A percentile compares a stretch with the other conserved stretches of the same genome.
Conservation (phyloP, 1,140 invertebrate genomes). For the Asobara japonica region DNA sequence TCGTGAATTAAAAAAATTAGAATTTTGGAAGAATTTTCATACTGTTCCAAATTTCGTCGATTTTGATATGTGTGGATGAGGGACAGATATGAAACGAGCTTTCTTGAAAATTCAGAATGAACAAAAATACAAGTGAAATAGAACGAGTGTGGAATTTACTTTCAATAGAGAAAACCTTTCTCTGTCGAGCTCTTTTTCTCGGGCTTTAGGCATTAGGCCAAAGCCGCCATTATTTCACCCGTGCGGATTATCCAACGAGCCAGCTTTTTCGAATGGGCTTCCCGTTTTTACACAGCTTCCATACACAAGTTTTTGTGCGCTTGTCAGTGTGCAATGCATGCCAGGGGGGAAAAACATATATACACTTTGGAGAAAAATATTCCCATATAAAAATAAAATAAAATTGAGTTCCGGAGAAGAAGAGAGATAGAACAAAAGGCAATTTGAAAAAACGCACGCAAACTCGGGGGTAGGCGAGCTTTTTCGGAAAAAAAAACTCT, state of each 20-base stretch:
- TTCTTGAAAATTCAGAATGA: neutral
- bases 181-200: neutral
- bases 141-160: conserved; percentile 8
- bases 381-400: neutral
- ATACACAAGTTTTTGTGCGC: neutral
- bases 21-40: no score
- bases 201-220: neutral
- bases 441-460: conserved; percentile 4
- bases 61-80: no score
- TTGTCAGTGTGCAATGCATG: neutral
- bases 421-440: conserved; percentile 2
- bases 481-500: conserved; percentile 5
- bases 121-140: neutral
- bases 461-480: neutral
- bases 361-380: neutral
- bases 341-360: neutral
- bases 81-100: neutral
- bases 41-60: no score
- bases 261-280: conserved; percentile 9
- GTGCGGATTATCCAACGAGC: conserved; percentile 8
- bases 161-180: conserved; percentile 1
- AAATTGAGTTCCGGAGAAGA: neutral
- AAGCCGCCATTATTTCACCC: conserved; percentile 15
- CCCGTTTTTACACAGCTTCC: neutral
- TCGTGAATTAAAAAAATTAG: no score